Percentiles rank a stretch among this genome's conserved stretches.
These are phyloP conservation scores for Cranoglanis bouderius DNA, from an alignment of 2,113 vertebrate species.

Conservation along the genomic window DNA sequence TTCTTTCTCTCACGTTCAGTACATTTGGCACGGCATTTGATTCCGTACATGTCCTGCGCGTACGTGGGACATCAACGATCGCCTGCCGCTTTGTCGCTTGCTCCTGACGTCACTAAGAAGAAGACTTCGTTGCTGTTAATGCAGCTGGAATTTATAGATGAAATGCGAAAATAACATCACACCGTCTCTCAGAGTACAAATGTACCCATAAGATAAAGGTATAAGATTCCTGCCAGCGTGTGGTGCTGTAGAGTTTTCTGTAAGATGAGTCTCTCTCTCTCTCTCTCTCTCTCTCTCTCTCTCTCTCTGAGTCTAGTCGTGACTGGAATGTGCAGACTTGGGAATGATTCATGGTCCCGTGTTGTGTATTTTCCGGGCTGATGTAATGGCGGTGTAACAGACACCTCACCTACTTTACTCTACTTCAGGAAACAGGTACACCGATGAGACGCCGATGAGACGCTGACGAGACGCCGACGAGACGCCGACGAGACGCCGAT, in stretches of 20 bases:
- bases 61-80: too few relatives aligned
- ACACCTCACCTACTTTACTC: conserved; percentile 3
- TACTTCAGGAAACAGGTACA: neutral
- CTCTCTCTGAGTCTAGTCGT: neutral
- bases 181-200: neutral
- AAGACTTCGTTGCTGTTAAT: too few relatives aligned
- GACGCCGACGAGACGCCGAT: neutral
- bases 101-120: too few relatives aligned
- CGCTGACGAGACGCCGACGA: neutral
- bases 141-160: neutral
- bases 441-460: neutral
- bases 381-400: conserved; percentile 7
- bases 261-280: neutral
- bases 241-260: neutral
- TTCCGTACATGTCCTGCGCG: too few relatives aligned
- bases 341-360: conserved; percentile 9
- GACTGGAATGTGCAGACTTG: neutral
- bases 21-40: too few relatives aligned
- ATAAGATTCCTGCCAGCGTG: neutral
- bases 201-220: neutral
- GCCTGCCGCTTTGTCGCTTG: too few relatives aligned
- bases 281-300: neutral
- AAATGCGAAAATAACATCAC: neutral
- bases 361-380: neutral
- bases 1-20: too few relatives aligned